phyloP scores from a whole-genome alignment of 2,797 vertebrate species.

The Silurus lanzhouensis region DNA sequence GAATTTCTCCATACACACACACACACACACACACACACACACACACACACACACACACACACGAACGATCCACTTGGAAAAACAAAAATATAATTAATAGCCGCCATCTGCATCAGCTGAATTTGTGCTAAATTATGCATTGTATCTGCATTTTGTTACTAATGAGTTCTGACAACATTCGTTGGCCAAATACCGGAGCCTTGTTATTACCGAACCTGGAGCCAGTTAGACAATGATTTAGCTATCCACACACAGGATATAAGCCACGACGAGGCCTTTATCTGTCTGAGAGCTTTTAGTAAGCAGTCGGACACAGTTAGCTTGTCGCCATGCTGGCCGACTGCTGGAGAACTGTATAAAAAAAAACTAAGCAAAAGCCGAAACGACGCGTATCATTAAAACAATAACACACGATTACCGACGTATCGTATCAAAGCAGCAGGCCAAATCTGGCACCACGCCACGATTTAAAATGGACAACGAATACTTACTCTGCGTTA shows the following conservation, averaged over 20 bases:
- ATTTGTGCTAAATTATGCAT: neutral
- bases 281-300: slow-evolving; percentile 49
- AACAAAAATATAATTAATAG: too few species aligned
- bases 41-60: too few species aligned
- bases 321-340: slow-evolving; percentile 77
- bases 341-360: slow-evolving; percentile 48
- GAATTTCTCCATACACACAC: too few species aligned
- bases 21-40: too few species aligned
- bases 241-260: neutral
- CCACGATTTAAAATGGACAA: slow-evolving; percentile 10
- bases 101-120: neutral
- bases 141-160: neutral
- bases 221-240: neutral
- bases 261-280: slow-evolving; percentile 42
- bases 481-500: slow-evolving; percentile 88
- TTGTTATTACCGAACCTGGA: neutral
- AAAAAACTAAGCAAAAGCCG: slow-evolving; percentile 19
- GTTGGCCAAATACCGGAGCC: neutral
- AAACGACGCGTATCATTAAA: slow-evolving; percentile 2
- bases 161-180: neutral
- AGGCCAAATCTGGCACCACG: neutral
- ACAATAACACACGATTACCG: neutral
- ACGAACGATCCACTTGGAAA: too few species aligned
- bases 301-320: slow-evolving; percentile 58
- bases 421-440: neutral